A percentile compares a stretch with the other conserved stretches of the same genome.
Conservation (phyloP, 1,140 invertebrate genomes). For the Drosophila yakuba region DNA sequence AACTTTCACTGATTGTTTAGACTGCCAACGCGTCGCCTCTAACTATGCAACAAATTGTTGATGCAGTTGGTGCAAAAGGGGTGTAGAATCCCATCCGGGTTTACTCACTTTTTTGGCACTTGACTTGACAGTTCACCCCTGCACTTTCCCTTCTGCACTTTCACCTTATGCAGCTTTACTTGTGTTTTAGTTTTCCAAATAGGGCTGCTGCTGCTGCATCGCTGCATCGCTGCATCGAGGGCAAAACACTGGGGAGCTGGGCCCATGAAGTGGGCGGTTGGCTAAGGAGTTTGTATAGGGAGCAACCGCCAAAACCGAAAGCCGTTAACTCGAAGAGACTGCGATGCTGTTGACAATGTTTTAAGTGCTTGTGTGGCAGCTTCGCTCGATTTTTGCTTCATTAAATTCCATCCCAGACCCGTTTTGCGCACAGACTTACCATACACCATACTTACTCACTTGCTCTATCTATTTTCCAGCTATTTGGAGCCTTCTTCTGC, state of each 20-base stretch:
- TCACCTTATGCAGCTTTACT: slow-evolving; percentile 32
- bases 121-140: slow-evolving; percentile 32
- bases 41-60: slow-evolving; percentile 71
- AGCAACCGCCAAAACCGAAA: slow-evolving; percentile 57
- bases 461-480: slow-evolving; percentile 1
- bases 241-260: slow-evolving; percentile 1
- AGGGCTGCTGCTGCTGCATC: background rate
- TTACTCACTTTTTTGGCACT: slow-evolving; percentile 34
- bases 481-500: slow-evolving; percentile 6
- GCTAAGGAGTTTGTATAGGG: slow-evolving; percentile 1
- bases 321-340: slow-evolving; percentile 47
- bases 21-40: slow-evolving; percentile 48
- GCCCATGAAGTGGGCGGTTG: background rate
- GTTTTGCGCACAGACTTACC: slow-evolving; percentile 12
- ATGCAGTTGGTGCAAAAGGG: slow-evolving; percentile 1
- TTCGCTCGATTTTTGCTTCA: slow-evolving; percentile 43
- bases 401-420: slow-evolving; percentile 18
- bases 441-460: background rate
- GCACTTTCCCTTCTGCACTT: background rate
- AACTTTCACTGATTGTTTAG: slow-evolving; percentile 72
- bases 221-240: background rate
- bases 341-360: slow-evolving; percentile 59
- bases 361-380: slow-evolving; percentile 48
- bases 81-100: background rate
- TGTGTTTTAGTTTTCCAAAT: slow-evolving; percentile 39